Base-by-base conservation (phyloP, 2,888 invertebrate species). In the Euplagia quadripunctaria region DNA sequence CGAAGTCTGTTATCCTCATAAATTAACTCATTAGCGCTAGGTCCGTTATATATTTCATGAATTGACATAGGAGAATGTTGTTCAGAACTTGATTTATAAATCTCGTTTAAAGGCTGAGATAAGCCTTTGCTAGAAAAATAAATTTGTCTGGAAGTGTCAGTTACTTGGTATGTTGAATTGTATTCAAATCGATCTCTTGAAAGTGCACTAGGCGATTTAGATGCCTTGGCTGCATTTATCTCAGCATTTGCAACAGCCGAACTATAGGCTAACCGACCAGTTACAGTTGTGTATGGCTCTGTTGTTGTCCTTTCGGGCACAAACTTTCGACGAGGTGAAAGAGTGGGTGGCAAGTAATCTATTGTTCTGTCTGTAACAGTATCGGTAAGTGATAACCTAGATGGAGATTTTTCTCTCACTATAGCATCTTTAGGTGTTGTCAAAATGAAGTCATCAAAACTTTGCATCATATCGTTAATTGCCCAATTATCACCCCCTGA, bases 401-500 rank as follows among this genome's bases (percentile, higher is more conserved):
- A 97, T 82, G 96, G 97, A 1, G 97, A 97, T 84, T 96, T 96
- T 77, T 96, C 96, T 85, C 96, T 93, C 4, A 92, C 86, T 55
- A 95, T 88, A 61, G 94, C 88, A 79, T 96, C 96, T 82, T 96
- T 94, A 72, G 94, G 95, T 64, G 96, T 94, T 11, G 96, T 90
- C 77, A 97, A 87, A 87, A 97, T 93, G 73, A 97, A 94, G 81
- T 97, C 97, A 79, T 97, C 97, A 87, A 97, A 96, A 87, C 96
- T 96, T 85, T 97, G 96, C 84, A 97, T 96, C 91, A 97, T 97
- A 82, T 97, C 97, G 71, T 97, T 97, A 82, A 97, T 97, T 55
- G 96, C 97, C 98, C 98, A 98, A 86, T 96, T 96, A 79, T 97
- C 97, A 71, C 94, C 92, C 81, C 97, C 97, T 0, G 96, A 95